Evolutionary conservation across 2,888 invertebrate species (phyloP), one percentile per base, ranked within the genome.

Genomic region (Mamestra brassicae): DNA sequence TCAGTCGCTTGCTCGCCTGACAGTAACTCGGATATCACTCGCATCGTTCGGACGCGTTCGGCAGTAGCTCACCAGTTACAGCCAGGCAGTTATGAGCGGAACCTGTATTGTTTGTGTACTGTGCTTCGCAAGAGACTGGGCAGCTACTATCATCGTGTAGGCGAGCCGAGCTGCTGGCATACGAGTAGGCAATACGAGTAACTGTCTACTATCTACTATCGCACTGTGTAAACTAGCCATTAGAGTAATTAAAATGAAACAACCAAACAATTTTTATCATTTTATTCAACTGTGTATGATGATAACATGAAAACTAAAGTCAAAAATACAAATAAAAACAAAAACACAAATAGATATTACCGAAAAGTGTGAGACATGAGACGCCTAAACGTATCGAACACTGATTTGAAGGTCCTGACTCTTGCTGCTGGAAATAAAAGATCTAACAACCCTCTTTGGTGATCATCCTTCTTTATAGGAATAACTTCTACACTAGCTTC

Each of bases 361-460:
- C 84, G 61, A 45, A 83, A 95, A 3, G 94, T 95, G 77, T 92
- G 85, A 0, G 95, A 95, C 15, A 95, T 74, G 2, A 95, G 71
- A 7, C 89, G 90, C 68, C 88, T 89, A 10, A 95, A 85, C 0
- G 91, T 87, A 64, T 95, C 90, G 54, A 95, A 94, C 0, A 93
- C 86, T n/a, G 85, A 87, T 74, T 94, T 95, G 55, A 95, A 95
- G 0, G 87, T 77, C 42, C 83, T 90, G 4, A 95, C 94, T 78
- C 95, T 91, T 0, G 86, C 74, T 2, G 93, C 86, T 0, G 95
- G 95, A 36, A 95, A 92, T 0, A 95, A 87, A 0, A 95, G 76
- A 78, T 95, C 95, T 3, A 95, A 58, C 0, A 95, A 88, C 0
- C 95, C 95, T 85, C 91, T 89, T 62, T 93, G 90, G 3, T 86